A percentile compares a stretch with the other conserved stretches of the same genome.
These are phyloP conservation scores for Patagioenas fasciata DNA, from an alignment of 2,113 vertebrate genomes.

Conservation along the genomic window DNA sequence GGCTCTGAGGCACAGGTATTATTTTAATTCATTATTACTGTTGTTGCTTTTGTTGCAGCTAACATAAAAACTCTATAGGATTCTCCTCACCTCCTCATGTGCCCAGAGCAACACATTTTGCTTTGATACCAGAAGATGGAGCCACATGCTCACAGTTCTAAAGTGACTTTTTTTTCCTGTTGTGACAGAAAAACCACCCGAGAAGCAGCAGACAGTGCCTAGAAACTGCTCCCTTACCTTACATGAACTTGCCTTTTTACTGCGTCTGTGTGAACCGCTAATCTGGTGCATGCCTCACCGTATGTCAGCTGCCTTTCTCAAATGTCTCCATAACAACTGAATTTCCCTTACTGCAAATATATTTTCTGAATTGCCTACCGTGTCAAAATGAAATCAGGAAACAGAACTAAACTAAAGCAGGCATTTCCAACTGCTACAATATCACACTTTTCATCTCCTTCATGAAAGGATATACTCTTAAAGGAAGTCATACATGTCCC, in stretches of 20 bases:
- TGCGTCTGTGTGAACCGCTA: not conserved
- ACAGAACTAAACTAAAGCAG: not conserved
- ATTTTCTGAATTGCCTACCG: not conserved
- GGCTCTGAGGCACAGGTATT: not conserved
- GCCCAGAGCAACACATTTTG: not conserved
- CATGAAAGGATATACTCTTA: not conserved
- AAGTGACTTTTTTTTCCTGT: not conserved
- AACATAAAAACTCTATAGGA: not conserved
- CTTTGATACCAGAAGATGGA: constrained; percentile 56
- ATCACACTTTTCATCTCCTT: not conserved
- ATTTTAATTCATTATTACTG: not conserved
- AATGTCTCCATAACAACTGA: constrained; percentile 36
- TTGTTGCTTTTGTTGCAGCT: not conserved
- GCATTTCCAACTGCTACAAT: not conserved
- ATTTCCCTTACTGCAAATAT: constrained; percentile 15
- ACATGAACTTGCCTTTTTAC: constrained; percentile 14
- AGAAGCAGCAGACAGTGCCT: not conserved
- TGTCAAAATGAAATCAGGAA: not conserved
- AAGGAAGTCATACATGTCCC: not conserved
- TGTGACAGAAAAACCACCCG: not conserved
- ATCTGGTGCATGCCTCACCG: not conserved
- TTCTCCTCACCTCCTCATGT: not conserved
- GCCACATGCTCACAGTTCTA: constrained; percentile 30
- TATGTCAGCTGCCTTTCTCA: constrained; percentile 4
- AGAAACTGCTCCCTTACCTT: constrained; percentile 33